Evolutionary conservation across 2,797 vertebrate genomes (phyloP).

Genomic region (Varecia variegata): DNA sequence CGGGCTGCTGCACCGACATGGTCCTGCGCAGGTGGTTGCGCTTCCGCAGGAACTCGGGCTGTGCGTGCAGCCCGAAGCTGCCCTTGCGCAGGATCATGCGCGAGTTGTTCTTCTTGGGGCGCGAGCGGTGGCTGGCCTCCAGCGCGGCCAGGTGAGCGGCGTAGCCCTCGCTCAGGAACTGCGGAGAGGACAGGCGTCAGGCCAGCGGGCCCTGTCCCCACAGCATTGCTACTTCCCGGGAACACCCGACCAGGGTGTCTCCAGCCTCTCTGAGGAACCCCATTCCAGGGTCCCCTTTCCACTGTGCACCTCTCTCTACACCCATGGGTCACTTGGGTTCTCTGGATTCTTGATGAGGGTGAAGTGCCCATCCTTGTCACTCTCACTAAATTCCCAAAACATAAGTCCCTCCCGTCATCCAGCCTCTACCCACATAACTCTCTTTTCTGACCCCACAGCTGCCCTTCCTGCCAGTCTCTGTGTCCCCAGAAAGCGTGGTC

Average conservation of each 20-base stretch:
- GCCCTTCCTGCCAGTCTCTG: not conserved
- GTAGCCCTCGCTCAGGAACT: conserved; percentile 98
- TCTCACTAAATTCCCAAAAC: not conserved
- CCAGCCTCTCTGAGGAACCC: not conserved
- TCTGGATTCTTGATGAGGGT: not conserved
- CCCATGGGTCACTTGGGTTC: not conserved
- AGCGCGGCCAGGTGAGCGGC: conserved; percentile 94
- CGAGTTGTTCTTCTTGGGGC: conserved; percentile 95
- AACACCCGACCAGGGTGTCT: rapidly evolving
- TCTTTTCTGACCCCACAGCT: not conserved
- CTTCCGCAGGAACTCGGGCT: conserved; percentile 97
- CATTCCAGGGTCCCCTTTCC: rapidly evolving
- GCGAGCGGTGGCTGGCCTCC: conserved; percentile 93
- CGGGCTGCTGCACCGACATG: conserved; percentile 97
- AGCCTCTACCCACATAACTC: not conserved
- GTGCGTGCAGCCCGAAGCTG: conserved; percentile 95
- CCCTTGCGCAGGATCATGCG: conserved; percentile 97
- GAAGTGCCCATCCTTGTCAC: not conserved
- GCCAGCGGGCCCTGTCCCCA: not conserved
- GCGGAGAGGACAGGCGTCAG: not conserved
- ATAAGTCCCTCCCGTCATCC: not conserved
- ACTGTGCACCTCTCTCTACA: not conserved
- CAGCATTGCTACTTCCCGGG: not conserved
- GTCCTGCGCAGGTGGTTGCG: conserved; percentile 96
- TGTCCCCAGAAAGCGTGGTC: not conserved